Percentiles rank a stretch among this genome's conserved stretches.
Conservation (phyloP, 2,113 vertebrate genomes). For the Thunnus thynnus region DNA sequence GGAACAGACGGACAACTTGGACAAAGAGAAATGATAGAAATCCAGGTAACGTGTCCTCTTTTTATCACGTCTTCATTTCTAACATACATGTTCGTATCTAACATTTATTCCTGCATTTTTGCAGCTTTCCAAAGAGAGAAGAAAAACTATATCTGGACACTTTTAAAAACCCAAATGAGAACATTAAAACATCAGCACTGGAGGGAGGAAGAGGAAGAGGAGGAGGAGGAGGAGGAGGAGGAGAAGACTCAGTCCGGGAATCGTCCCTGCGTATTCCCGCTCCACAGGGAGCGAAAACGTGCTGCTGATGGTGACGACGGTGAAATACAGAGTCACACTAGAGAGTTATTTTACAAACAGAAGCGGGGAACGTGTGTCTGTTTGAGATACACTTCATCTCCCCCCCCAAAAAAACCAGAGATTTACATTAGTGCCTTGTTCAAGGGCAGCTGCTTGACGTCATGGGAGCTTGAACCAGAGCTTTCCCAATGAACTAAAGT, state of each 20-base stretch:
- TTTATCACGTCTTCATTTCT: background rate
- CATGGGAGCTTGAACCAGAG: background rate
- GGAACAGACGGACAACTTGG: slow-evolving; percentile 42
- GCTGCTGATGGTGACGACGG: background rate
- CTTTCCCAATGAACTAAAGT: background rate
- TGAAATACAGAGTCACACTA: background rate
- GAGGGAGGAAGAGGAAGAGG: background rate
- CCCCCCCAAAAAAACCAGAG: background rate
- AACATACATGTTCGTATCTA: background rate
- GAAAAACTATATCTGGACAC: slow-evolving; percentile 37
- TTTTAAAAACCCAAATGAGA: slow-evolving; percentile 29
- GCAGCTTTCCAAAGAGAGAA: slow-evolving; percentile 28
- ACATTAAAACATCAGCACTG: slow-evolving; percentile 14
- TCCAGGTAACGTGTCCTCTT: slow-evolving; percentile 39
- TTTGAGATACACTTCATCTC: background rate
- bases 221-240: background rate
- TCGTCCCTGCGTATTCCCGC: background rate
- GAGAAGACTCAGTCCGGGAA: background rate
- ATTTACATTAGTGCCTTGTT: slow-evolving; percentile 41
- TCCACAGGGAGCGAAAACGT: background rate
- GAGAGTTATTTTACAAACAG: slow-evolving; percentile 18
- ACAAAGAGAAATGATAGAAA: slow-evolving; percentile 55
- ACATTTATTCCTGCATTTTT: background rate
- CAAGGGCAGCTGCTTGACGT: background rate
- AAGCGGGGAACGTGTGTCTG: background rate